These are phyloP conservation scores for Yasuhikotakia modesta DNA, from an alignment of 2,797 vertebrate genomes.

Conservation along the genomic window DNA sequence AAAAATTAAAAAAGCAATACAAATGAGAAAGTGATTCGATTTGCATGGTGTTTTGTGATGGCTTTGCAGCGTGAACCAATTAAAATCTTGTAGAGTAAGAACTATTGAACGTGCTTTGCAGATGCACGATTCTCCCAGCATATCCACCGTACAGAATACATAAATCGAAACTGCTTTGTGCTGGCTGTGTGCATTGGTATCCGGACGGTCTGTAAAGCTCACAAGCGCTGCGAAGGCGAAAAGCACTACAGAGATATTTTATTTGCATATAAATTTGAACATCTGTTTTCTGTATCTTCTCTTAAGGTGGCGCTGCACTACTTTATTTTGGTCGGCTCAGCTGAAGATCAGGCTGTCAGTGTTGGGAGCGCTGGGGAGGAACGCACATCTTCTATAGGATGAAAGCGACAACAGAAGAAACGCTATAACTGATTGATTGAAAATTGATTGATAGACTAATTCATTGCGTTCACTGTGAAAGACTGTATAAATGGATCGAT, in stretches of 20 bases:
- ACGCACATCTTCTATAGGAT: neutral
- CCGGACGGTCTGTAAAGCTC: neutral
- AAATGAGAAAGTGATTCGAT: too few species aligned
- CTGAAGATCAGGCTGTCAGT: neutral
- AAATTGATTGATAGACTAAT: neutral
- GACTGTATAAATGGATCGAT: slow-evolving; percentile 62
- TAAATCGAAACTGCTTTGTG: neutral
- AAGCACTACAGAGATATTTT: neutral
- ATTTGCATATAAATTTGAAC: neutral
- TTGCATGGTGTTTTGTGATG: too few species aligned
- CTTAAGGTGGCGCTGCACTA: neutral
- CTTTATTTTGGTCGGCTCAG: neutral
- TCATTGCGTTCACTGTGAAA: neutral
- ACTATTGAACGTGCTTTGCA: neutral
- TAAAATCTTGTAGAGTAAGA: neutral
- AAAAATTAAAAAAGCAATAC: too few species aligned
- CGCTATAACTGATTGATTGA: neutral
- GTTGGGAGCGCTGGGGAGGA: neutral
- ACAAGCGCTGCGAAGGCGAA: neutral
- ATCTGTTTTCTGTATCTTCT: neutral
- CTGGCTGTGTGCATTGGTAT: neutral
- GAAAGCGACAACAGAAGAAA: neutral
- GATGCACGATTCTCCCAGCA: neutral
- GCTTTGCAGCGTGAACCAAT: neutral
- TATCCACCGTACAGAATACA: neutral